Evolutionary conservation across 2,113 vertebrate genomes (phyloP), one percentile per base, ranked within the genome.

Genomic region (Lonchura striata): DNA sequence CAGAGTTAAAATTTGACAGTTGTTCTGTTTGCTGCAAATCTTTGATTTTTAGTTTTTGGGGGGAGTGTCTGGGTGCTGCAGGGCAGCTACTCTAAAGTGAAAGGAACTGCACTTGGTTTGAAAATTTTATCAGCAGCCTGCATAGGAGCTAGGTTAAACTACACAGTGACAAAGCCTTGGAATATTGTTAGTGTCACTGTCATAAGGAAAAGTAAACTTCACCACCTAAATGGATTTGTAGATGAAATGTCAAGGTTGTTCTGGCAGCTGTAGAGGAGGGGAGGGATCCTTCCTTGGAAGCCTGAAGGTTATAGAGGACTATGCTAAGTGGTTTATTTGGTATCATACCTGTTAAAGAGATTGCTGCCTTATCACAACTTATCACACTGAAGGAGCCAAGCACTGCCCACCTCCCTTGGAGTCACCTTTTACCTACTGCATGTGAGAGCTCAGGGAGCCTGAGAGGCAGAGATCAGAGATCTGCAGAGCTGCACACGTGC

Each of bases 171-270:
- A 30, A 47, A 82, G 35, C 21, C 42, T 35, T 63, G 44, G 71
- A 57, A 28, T 50, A 57, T 46, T 50, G 37, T 33, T 64, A 41
- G 52, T 88, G 54, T 80, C 30, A 10, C 15, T 92, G 65, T 86
- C 53, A 22, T 53, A 41, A 27, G 31, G 61, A 65, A 80, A 37
- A 81, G 39, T 49, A 41, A 90, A 78, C 61, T 85, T 20, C 28
- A 82, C 4, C 72, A 57, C 1, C 2, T 85, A 8, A 71, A 88
- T 71, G 39, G 57, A 13, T 89, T 76, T 60, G 65, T 56, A 59
- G 50, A 31, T 86, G 44, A 91, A 97, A 94, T 53, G 83, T 91
- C 86, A 93, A 25, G 80, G 88, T 81, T 57, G 59, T 88, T 86
- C 15, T 92, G 82, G 60, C 64, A 90, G 12, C 80, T 90, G 2